A percentile compares a stretch with the other conserved stretches of the same genome.
These are phyloP conservation scores for Callorhinus ursinus DNA, from an alignment of 2,113 vertebrate genomes.

Conservation along the genomic window DNA sequence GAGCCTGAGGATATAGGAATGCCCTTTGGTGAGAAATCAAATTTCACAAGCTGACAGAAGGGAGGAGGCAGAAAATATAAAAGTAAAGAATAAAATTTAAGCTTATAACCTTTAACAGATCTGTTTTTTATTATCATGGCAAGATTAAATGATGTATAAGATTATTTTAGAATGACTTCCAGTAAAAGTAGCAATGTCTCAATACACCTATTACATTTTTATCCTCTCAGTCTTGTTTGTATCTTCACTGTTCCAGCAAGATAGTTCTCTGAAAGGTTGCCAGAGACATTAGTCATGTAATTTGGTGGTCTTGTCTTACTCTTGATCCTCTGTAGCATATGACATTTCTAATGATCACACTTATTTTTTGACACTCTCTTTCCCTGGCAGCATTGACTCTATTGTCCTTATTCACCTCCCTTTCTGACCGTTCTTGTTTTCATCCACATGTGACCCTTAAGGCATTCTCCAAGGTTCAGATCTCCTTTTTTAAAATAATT, in stretches of 20 bases:
- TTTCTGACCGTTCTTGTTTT: not conserved
- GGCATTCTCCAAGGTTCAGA: not conserved
- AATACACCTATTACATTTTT: not conserved
- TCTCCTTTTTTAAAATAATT: not conserved
- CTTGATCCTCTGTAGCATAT: not conserved
- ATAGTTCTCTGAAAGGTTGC: not conserved
- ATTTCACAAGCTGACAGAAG: not conserved
- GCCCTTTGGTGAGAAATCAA: conserved; percentile 10
- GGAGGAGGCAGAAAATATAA: not conserved
- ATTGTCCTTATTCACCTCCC: not conserved
- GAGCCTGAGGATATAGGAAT: not conserved
- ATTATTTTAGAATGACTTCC: not conserved
- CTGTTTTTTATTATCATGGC: not conserved
- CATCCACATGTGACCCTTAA: not conserved
- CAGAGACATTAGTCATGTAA: not conserved
- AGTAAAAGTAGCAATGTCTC: not conserved
- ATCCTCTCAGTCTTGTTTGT: not conserved
- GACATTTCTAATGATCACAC: not conserved
- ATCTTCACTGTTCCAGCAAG: not conserved
- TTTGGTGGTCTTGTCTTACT: conserved; percentile 38
- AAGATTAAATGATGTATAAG: not conserved
- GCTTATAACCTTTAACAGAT: not conserved
- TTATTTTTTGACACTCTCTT: not conserved
- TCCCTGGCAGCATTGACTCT: not conserved
- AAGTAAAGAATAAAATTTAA: conserved; percentile 8